phyloP scores from a whole-genome alignment of 1,140 invertebrate genomes.

The Artemia franciscana region DNA sequence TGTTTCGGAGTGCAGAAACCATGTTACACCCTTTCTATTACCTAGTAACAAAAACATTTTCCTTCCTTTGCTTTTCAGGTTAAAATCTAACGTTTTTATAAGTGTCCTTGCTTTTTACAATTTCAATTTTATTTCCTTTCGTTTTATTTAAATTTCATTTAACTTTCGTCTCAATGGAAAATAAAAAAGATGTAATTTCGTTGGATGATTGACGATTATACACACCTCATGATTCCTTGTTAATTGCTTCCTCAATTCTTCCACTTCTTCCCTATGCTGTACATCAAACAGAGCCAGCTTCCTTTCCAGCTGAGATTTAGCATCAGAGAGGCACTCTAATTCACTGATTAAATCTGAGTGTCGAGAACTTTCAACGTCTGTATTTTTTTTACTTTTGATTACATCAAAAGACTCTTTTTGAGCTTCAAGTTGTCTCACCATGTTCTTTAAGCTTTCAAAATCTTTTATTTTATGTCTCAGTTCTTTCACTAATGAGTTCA shows the following conservation, averaged over 20 bases:
- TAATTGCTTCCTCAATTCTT: slow-evolving; percentile 1
- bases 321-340: not conserved
- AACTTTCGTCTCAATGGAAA: no score
- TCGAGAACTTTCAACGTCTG: not conserved
- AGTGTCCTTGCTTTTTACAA: no score
- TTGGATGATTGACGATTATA: no score
- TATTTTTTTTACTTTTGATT: no score
- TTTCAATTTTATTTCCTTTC: no score
- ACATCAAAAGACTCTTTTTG: slow-evolving; percentile 18
- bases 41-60: no score
- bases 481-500: not conserved
- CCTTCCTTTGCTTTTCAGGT: no score
- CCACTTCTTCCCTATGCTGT: not conserved
- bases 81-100: no score
- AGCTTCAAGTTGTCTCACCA: slow-evolving; percentile 11
- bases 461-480: slow-evolving; percentile 4
- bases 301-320: slow-evolving; percentile 11
- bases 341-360: not conserved
- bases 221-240: not conserved
- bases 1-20: no score
- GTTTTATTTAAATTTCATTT: no score
- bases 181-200: no score
- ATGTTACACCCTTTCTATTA: no score
- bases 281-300: slow-evolving; percentile 13
- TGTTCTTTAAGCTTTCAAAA: slow-evolving; percentile 2